Percentiles rank a stretch among this genome's conserved stretches.
Conservation (phyloP, 2,888 invertebrate genomes). For the Ichneumon xanthorius region DNA sequence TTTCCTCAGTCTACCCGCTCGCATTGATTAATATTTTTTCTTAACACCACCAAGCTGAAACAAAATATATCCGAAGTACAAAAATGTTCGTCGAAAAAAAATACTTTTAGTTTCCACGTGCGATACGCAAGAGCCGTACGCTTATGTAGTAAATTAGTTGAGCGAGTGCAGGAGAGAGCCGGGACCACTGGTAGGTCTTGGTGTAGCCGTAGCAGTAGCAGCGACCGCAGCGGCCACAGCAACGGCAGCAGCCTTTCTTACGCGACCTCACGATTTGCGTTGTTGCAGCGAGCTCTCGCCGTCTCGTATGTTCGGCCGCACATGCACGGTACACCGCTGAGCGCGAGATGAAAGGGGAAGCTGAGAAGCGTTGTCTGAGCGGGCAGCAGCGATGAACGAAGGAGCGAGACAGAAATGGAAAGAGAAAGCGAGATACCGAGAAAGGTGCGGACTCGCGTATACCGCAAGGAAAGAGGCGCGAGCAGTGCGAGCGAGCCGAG, state of each 20-base stretch:
- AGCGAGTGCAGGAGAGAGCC: slow-evolving; percentile 22
- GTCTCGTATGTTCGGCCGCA: slow-evolving; percentile 57
- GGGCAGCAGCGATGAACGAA: slow-evolving; percentile 26
- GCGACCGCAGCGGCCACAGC: neutral
- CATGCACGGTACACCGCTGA: slow-evolving; percentile 21
- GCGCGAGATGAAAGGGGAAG: slow-evolving; percentile 60
- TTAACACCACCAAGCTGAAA: neutral
- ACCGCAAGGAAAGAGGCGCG: slow-evolving; percentile 42
- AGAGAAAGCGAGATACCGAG: slow-evolving; percentile 47
- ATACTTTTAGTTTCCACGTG: too few relatives aligned
- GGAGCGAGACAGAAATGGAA: slow-evolving; percentile 31
- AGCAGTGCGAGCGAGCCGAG: neutral
- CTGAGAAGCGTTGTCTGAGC: slow-evolving; percentile 42
- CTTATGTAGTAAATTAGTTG: neutral
- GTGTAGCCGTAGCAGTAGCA: slow-evolving; percentile 5
- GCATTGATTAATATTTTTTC: neutral
- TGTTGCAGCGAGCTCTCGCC: slow-evolving; percentile 60
- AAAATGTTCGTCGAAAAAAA: too few relatives aligned
- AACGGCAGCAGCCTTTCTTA: slow-evolving; percentile 62
- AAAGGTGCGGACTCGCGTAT: slow-evolving; percentile 62
- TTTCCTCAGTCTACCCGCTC: too few relatives aligned
- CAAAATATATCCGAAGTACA: too few relatives aligned
- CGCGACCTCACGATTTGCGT: slow-evolving; percentile 67
- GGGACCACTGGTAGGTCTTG: slow-evolving; percentile 4
- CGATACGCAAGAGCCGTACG: neutral